Evolutionary conservation across 2,888 invertebrate genomes (phyloP), one percentile per base, ranked within the genome.

Genomic region (Liposcelis brunnea): DNA sequence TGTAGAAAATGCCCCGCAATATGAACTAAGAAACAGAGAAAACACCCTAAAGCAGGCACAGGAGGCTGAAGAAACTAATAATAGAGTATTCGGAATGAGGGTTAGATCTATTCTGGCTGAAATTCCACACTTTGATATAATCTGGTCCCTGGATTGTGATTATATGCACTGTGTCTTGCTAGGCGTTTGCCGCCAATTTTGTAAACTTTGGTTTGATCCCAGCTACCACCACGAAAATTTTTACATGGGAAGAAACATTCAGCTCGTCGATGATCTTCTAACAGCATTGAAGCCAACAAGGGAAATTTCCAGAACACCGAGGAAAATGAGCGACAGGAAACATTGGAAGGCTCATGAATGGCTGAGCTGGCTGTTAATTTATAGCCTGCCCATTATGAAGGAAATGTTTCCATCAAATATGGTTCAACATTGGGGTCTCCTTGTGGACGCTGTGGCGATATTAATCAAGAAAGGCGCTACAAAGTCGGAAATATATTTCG

Each of bases 341-440:
- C 14, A 26, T n/a, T 40, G 40, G 40, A 40, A 40, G 19, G 40
- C 40, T 12, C 18, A 31, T 26, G 40, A 40, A 19, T 21, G 31
- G 12, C 21, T 26, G 15, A 14, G 15, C 2, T 40, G 40, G 40
- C 14, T 19, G 14, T 16, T 40, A 10, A 14, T 26, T 16, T 40
- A 40, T 21, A 26, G 26, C 11, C 2, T 40, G 19, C 18, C 31
- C 7, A 19, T 40, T 6, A 18, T 40, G 19, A 3, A 40, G 15
- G 40, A 19, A 8, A 14, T 40, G 4, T 19, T 40, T 3, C 26
- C 21, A 19, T 10, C 15, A 18, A 19, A 26, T 21, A 18, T 26
- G 8, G 26, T 40, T 16, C 21, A 19, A 7, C 40, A 40, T 21
- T 31, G 21, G 18, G 6, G n/a, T 7, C 18, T 19, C 18, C 16